phyloP scores from a whole-genome alignment of 2,888 invertebrate species.

The Pherbina coryleti region DNA sequence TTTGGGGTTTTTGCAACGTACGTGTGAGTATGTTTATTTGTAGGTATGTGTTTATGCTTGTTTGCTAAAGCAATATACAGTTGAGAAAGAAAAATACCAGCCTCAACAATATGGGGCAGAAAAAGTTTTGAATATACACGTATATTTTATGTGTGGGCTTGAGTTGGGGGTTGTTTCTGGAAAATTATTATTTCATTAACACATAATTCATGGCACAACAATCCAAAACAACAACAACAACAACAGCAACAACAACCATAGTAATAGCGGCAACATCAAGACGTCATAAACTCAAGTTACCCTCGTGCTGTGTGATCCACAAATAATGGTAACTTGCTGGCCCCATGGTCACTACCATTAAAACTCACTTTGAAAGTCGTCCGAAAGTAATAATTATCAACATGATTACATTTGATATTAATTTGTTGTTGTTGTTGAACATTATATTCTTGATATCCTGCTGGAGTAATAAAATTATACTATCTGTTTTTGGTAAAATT shows the following conservation, averaged over 20 bases:
- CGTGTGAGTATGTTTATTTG: no score
- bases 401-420: conserved; percentile 37
- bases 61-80: background rate
- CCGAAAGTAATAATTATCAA: conserved; percentile 44
- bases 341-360: conserved; percentile 53
- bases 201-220: conserved; percentile 47
- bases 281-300: conserved; percentile 62
- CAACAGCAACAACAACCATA: conserved; percentile 12
- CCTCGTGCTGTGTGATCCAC: conserved; percentile 27
- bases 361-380: conserved; percentile 53
- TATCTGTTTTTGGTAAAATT: background rate
- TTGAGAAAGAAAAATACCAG: no score
- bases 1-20: background rate
- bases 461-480: conserved; percentile 5
- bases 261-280: conserved; percentile 48
- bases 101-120: no score
- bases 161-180: background rate
- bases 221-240: conserved; percentile 35
- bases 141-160: no score
- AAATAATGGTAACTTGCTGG: background rate
- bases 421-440: background rate
- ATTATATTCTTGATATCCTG: background rate
- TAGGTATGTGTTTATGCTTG: conserved; percentile 10
- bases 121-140: no score
- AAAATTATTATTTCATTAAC: conserved; percentile 62